phyloP scores from a whole-genome alignment of 2,888 invertebrate genomes.

The Dexiosoma caninum region DNA sequence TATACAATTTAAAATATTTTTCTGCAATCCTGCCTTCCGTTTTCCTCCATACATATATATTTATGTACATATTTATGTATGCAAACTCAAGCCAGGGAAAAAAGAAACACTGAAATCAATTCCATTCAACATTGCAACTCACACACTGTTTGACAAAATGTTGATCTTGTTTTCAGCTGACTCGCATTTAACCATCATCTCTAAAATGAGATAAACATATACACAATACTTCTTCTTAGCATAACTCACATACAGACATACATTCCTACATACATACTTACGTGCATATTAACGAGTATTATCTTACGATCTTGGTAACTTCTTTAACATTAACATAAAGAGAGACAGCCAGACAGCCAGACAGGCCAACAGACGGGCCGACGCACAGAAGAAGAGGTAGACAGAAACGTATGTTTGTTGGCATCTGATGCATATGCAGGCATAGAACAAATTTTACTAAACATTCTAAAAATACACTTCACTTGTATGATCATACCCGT shows the following conservation, averaged over 20 bases:
- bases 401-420: no score
- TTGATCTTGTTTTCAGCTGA: constrained; percentile 53
- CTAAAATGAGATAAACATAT: constrained; percentile 10
- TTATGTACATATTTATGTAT: not conserved
- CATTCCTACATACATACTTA: not conserved
- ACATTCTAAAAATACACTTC: not conserved
- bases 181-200: constrained; percentile 14
- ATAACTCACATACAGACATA: not conserved
- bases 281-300: constrained; percentile 1
- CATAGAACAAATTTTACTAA: constrained; percentile 1
- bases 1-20: no score
- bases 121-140: constrained; percentile 34
- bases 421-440: not conserved
- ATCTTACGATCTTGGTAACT: constrained; percentile 59
- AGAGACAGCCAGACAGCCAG: not conserved
- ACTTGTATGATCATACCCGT: not conserved
- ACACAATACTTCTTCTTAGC: not conserved
- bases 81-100: not conserved
- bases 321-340: constrained; percentile 59
- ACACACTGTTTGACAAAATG: constrained; percentile 59
- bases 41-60: not conserved
- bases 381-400: no score
- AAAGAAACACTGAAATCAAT: not conserved
- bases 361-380: not conserved
- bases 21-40: no score